Base-by-base conservation (phyloP, 2,888 invertebrate species). In the Horisme vitalbata region DNA sequence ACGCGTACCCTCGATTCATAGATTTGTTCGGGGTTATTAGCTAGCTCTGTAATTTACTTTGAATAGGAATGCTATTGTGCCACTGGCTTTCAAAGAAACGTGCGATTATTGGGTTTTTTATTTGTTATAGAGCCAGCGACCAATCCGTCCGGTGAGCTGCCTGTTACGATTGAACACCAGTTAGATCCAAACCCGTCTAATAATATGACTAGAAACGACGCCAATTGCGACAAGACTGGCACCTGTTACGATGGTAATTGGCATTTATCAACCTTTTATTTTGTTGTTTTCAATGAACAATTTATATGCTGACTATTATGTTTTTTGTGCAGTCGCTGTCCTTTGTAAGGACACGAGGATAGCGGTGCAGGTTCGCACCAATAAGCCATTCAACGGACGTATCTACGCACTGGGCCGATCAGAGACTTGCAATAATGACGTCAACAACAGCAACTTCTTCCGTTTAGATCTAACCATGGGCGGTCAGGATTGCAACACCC, bases 271-370 rank as follows among this genome's bases (percentile, higher is more conserved):
- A 33, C 12, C 26, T 27, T 36, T 46, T 44, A 26, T 37, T 45
- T 45, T 33, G 35, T 27, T 37, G 9, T 13, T 51, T 58, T 26
- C 10, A n/a, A 12, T 23, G 15, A 14, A 35, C 20, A 20, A 23
- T 21, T 11, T n/a, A n/a, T n/a, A n/a, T n/a, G n/a, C n/a, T n/a
- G n/a, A n/a, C n/a, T n/a, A n/a, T n/a, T n/a, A n/a, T n/a, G n/a
- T n/a, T n/a, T n/a, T n/a, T 56, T 57, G 86, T 89, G 28, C 83
- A 97, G 97, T 98, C 37, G 94, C 96, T 15, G 97, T 97, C 0
- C 96, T 97, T 78, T 98, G 97, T 90, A 97, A 97, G 82, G 97
- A 98, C 77, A 97, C 97, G 1, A 92, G 96, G 67, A 97, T 98
- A 66, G 97, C 97, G 3, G 96, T 98, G 0, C 96, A 96, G 83